phyloP scores from a whole-genome alignment of 2,113 vertebrate species.

The Gnathonemus longibarbis region DNA sequence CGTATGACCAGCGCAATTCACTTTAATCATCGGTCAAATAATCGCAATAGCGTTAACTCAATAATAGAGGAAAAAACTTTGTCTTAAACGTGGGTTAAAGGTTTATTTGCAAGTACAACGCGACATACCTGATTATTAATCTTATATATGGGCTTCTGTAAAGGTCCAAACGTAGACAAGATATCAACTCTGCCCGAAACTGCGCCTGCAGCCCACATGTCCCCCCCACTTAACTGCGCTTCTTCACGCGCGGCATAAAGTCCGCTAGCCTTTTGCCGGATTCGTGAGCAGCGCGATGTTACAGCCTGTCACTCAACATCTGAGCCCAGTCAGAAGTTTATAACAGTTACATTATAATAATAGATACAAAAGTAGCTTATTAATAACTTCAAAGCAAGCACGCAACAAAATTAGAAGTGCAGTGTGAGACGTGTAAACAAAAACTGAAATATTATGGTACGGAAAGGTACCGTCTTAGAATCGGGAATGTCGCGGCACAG shows the following conservation, averaged over 20 bases:
- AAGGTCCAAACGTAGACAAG: background rate
- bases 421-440: background rate
- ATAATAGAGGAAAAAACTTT: too few species aligned
- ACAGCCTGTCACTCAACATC: background rate
- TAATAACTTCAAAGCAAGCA: background rate
- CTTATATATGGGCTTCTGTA: background rate
- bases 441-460: background rate
- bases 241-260: background rate
- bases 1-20: slow-evolving; percentile 1
- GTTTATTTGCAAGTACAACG: background rate
- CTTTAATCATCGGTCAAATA: background rate
- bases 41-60: background rate
- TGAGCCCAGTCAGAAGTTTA: background rate
- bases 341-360: background rate
- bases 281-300: background rate
- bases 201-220: background rate
- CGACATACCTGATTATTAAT: background rate
- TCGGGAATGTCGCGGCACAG: background rate
- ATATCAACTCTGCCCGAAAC: background rate
- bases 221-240: background rate
- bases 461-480: background rate
- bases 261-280: background rate
- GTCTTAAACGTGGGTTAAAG: background rate
- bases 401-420: background rate
- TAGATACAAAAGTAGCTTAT: background rate